Percentiles rank a stretch among this genome's conserved stretches.
Evolutionary conservation across 2,113 vertebrate species (phyloP).

Genomic region (Opisthocomus hoazin): DNA sequence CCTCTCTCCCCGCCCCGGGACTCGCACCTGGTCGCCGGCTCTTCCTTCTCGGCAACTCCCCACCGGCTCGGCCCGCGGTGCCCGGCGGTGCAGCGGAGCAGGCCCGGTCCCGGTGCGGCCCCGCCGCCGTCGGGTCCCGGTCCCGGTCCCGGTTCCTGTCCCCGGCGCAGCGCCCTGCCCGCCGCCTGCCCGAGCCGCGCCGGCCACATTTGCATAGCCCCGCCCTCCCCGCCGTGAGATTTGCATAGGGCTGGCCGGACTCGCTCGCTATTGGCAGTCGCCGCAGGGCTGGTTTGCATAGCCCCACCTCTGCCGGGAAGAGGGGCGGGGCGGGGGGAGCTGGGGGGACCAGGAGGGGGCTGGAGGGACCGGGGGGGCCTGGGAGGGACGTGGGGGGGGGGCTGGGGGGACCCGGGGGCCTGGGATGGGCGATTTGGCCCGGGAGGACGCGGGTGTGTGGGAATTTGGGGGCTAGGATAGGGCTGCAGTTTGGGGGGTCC

Average conservation of each 20-base stretch:
- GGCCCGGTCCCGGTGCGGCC: neutral
- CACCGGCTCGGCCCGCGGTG: neutral
- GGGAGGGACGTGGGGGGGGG: too few species aligned
- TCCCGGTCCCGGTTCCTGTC: neutral
- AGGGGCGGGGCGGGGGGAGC: neutral
- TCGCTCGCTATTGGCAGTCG: neutral
- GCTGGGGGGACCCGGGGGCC: neutral
- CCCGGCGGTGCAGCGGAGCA: neutral
- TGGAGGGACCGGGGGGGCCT: neutral
- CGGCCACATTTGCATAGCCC: neutral
- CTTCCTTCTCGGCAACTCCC: neutral
- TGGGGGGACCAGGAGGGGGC: too few species aligned
- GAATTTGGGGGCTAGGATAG: neutral
- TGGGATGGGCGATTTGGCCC: neutral
- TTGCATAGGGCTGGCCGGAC: neutral
- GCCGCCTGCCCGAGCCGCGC: neutral
- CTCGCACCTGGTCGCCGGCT: neutral
- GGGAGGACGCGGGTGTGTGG: too few species aligned
- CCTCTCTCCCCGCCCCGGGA: neutral
- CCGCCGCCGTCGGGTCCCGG: neutral
- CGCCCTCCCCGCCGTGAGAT: rapidly evolving
- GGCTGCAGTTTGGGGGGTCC: too few species aligned
- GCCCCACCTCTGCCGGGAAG: neutral
- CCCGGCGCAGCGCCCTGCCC: neutral
- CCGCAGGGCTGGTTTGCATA: neutral